Percentiles rank a stretch among this genome's conserved stretches.
Evolutionary conservation across 1,140 invertebrate species (phyloP).

Genomic region (Drosophila melanogaster): Release_6_plus_ISO1_MT NC_004354.4:21431501-21432000

Average conservation of each 20-base stretch:
- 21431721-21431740: conserved; percentile 85
- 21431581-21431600: conserved; percentile 89
- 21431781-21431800: no score
- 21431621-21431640: conserved; percentile 92
- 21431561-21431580: neutral
- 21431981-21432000: conserved; percentile 91
- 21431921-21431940: no score
- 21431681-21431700: conserved; percentile 91
- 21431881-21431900: no score
- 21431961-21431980: conserved; percentile 89
- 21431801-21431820: neutral
- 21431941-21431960: conserved; percentile 78
- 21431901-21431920: no score
- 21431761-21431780: neutral
- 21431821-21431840: neutral
- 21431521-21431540: conserved; percentile 43
- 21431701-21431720: conserved; percentile 91
- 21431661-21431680: conserved; percentile 94
- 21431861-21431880: no score
- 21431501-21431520: conserved; percentile 69
- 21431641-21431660: conserved; percentile 92
- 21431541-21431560: conserved; percentile 46
- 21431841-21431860: no score
- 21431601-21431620: conserved; percentile 92
- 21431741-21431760: no score